Base-by-base conservation (phyloP, 35 echinoderm and acorn worm species). In the Anneissia japonica region DNA sequence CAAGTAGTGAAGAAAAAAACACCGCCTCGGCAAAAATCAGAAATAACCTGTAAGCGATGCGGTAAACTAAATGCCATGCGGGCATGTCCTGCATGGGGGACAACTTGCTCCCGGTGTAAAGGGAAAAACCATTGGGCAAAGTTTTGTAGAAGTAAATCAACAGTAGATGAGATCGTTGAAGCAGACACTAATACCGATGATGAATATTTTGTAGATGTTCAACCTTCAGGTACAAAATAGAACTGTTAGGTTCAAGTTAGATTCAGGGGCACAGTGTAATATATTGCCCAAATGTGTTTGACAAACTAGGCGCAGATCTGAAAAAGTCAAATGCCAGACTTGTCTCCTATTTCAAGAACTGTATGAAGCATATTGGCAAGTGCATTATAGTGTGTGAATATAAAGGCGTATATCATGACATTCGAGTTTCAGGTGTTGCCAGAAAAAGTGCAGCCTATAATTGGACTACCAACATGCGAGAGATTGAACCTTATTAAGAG, bases 391-490 rank as follows among this genome's bases (percentile, higher is more conserved):
- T n/a, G n/a, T n/a, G n/a, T n/a, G n/a, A n/a, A n/a, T n/a, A n/a
- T n/a, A n/a, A n/a, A n/a, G n/a, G n/a, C n/a, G n/a, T n/a, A n/a
- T n/a, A n/a, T n/a, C n/a, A n/a, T n/a, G n/a, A n/a, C n/a, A n/a
- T n/a, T n/a, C n/a, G n/a, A n/a, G n/a, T n/a, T n/a, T n/a, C n/a
- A n/a, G n/a, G n/a, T n/a, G n/a, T n/a, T 87, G 23, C 76, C 85
- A 3, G 16, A 45, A 11, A 55, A 79, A 4, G 75, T 87, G 11
- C 85, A 87, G 16, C 85, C 75, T n/a, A 55, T 79, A 19, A n/a
- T 87, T 19, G 85, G 85, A 23, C 30, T 79, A 10, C 74, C 28
- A 2, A 79, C 75, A 36, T 31, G 85, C 31, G 23, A 23, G 0
- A 87, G 79, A 9, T 41, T 87, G 0, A 79, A 34, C 30, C 37